Percentiles rank a stretch among this genome's conserved stretches.
phyloP scores from a whole-genome alignment of 2,113 vertebrate species.

The Grallaria varia region DNA sequence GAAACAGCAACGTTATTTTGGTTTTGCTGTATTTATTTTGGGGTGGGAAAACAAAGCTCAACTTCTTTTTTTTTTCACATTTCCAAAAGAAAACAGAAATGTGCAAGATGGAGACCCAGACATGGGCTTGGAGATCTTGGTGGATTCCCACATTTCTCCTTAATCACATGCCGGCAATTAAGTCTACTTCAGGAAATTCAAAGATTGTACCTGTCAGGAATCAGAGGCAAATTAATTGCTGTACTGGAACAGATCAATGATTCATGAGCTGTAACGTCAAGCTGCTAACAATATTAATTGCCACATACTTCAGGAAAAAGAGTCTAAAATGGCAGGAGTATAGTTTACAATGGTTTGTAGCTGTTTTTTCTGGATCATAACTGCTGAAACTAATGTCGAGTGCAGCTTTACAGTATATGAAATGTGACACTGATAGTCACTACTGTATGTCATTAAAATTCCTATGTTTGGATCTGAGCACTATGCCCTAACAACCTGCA shows the following conservation, averaged over 20 bases:
- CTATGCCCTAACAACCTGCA: neutral
- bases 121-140: neutral
- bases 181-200: conserved; percentile 14
- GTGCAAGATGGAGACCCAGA: neutral
- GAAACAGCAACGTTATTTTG: neutral
- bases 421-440: neutral
- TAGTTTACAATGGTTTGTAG: neutral
- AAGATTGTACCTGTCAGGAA: conserved; percentile 15
- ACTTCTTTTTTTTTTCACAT: neutral
- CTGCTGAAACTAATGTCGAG: neutral
- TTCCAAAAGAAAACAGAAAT: neutral
- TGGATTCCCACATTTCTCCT: neutral
- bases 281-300: conserved; percentile 35
- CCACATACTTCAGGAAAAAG: neutral
- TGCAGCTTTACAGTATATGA: neutral
- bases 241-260: conserved; percentile 34
- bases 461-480: neutral
- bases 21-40: neutral
- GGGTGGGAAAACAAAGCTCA: neutral
- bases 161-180: conserved; percentile 21
- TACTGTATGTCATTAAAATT: neutral
- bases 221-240: conserved; percentile 39
- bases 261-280: conserved; percentile 21
- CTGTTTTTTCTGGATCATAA: neutral
- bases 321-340: neutral